Evolutionary conservation across 2,888 invertebrate genomes (phyloP).

Genomic region (Latheticus oryzae): DNA sequence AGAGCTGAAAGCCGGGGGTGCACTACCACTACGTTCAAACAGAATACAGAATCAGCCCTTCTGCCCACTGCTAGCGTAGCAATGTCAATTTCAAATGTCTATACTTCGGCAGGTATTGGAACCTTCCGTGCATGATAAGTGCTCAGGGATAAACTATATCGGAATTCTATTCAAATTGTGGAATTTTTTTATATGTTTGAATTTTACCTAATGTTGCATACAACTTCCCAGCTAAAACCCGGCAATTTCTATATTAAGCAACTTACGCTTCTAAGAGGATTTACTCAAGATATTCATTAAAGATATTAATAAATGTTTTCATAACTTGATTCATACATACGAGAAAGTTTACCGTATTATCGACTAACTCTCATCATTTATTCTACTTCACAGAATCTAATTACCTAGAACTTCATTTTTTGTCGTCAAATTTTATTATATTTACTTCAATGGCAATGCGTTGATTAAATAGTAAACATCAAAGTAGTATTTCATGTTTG

Average conservation of each 20-base stretch:
- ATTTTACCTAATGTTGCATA: slow-evolving; percentile 9
- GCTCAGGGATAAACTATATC: slow-evolving; percentile 41
- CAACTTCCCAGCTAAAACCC: slow-evolving; percentile 4
- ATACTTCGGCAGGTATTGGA: slow-evolving; percentile 51
- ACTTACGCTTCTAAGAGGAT: slow-evolving; percentile 34
- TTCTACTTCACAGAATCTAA: not conserved
- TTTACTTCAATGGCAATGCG: slow-evolving; percentile 10
- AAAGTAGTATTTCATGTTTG: slow-evolving; percentile 23
- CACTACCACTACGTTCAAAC: slow-evolving; percentile 41
- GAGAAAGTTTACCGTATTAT: slow-evolving; percentile 32
- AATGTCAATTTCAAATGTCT: slow-evolving; percentile 56
- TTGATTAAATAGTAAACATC: slow-evolving; percentile 26
- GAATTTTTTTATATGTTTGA: slow-evolving; percentile 30
- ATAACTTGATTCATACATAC: slow-evolving; percentile 37
- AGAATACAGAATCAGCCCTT: slow-evolving; percentile 45
- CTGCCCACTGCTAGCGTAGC: slow-evolving; percentile 46
- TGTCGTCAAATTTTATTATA: not conserved
- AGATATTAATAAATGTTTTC: slow-evolving; percentile 41
- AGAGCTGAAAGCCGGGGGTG: slow-evolving; percentile 40
- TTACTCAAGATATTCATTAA: slow-evolving; percentile 41
- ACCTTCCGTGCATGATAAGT: slow-evolving; percentile 46
- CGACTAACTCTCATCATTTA: slow-evolving; percentile 10
- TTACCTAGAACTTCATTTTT: not conserved
- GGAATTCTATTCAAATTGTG: slow-evolving; percentile 40
- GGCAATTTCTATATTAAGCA: slow-evolving; percentile 29